These are phyloP conservation scores for Proctacanthus coquilletti DNA, from an alignment of 1,140 invertebrate genomes.

Conservation along the genomic window DNA sequence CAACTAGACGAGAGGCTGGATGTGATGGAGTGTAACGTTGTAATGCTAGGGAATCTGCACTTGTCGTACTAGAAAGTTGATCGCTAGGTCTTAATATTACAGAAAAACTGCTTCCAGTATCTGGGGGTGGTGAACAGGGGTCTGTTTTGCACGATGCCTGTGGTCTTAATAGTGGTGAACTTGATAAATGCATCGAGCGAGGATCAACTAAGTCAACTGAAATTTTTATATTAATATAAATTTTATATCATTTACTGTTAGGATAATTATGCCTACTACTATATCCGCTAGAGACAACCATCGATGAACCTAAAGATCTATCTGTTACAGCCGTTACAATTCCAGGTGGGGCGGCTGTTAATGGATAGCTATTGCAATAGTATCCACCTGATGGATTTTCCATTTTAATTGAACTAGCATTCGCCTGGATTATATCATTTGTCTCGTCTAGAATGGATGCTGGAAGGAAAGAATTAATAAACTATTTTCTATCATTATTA, in stretches of 20 bases:
- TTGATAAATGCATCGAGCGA: constrained; percentile 17
- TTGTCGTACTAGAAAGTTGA: constrained; percentile 8
- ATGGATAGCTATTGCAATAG: constrained; percentile 85
- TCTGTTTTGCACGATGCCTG: constrained; percentile 15
- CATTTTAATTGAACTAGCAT: constrained; percentile 75
- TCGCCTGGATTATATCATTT: constrained; percentile 46
- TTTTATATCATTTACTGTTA: no score
- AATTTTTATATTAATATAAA: no score
- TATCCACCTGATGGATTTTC: constrained; percentile 60
- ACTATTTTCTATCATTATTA: background rate
- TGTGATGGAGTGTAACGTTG: constrained; percentile 24
- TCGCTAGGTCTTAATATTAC: constrained; percentile 16
- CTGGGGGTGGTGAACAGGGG: constrained; percentile 14
- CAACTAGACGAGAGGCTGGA: constrained; percentile 8
- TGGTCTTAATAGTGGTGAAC: constrained; percentile 14
- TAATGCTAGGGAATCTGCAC: constrained; percentile 12
- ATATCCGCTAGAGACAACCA: constrained; percentile 42
- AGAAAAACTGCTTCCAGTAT: constrained; percentile 12
- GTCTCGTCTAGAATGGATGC: constrained; percentile 88
- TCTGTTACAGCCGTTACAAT: constrained; percentile 18
- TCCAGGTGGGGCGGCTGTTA: constrained; percentile 41
- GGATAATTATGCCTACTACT: no score
- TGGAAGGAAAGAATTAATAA: constrained; percentile 29
- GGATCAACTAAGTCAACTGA: constrained; percentile 28
- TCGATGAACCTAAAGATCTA: constrained; percentile 22